Evolutionary conservation across 2,113 vertebrate genomes (phyloP).

Genomic region (Neomonachus schauinslandi): DNA sequence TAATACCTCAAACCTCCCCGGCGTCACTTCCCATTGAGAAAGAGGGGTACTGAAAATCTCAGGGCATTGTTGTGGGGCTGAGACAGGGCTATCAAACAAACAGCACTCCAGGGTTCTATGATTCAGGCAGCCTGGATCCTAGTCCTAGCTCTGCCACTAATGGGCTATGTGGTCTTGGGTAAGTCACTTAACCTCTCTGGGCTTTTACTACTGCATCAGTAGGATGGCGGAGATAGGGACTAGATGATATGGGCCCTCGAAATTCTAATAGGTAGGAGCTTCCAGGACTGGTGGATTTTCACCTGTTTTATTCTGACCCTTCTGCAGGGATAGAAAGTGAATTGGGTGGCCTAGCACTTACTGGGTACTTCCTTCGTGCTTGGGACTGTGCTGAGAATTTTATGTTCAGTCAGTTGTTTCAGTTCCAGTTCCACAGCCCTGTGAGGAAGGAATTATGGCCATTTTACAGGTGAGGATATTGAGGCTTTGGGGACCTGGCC

Average conservation of each 20-base stretch:
- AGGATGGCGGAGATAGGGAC: neutral
- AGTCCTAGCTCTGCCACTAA: neutral
- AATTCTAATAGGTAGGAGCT: neutral
- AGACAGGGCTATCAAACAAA: neutral
- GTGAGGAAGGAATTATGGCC: neutral
- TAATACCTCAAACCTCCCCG: neutral
- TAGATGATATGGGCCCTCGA: neutral
- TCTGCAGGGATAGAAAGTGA: neutral
- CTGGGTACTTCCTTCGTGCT: neutral
- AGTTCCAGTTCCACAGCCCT: constrained; percentile 28
- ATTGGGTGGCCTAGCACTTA: neutral
- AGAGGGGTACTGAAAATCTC: neutral
- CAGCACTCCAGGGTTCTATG: neutral
- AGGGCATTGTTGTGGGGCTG: neutral
- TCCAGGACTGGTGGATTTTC: neutral
- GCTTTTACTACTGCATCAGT: neutral
- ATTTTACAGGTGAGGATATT: constrained; percentile 41
- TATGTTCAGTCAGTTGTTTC: neutral
- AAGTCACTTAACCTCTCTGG: constrained; percentile 23
- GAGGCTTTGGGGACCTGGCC: neutral
- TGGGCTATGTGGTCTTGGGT: neutral
- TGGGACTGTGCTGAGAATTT: neutral
- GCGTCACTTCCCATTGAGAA: neutral
- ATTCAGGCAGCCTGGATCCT: neutral
- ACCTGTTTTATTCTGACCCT: neutral